These are phyloP conservation scores for Batillaria attramentaria DNA, from an alignment of 1,140 invertebrate genomes.

Conservation along the genomic window DNA sequence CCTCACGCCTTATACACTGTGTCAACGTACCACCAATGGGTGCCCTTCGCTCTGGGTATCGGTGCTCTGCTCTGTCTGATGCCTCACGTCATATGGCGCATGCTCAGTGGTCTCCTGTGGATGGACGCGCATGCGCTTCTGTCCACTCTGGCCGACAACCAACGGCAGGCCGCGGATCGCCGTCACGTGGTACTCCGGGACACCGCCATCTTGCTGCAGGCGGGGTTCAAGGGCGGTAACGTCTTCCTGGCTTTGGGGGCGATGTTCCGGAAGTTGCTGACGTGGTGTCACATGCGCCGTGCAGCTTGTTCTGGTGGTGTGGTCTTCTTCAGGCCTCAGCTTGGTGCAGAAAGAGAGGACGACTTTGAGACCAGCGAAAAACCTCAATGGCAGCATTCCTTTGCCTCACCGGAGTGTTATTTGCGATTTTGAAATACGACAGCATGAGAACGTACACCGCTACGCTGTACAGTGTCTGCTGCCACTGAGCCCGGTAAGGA, in stretches of 20 bases:
- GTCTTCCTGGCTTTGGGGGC: slow-evolving; percentile 9
- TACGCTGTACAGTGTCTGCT: not conserved
- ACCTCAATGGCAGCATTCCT: not conserved
- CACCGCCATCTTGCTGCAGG: slow-evolving; percentile 9
- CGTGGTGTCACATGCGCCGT: not conserved
- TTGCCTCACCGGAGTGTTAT: not conserved
- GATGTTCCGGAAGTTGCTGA: not conserved
- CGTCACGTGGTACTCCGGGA: slow-evolving; percentile 21
- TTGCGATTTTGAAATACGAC: not conserved
- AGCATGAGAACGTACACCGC: not conserved
- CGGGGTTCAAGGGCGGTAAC: slow-evolving; percentile 27
- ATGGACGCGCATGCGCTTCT: slow-evolving; percentile 14
- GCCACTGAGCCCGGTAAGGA: not conserved
- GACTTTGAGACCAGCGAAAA: not conserved
- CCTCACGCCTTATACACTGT: no score
- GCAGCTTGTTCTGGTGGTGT: slow-evolving; percentile 4
- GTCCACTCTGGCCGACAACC: slow-evolving; percentile 21
- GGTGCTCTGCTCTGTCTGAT: slow-evolving; percentile 19
- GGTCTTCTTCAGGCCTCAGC: slow-evolving; percentile 9
- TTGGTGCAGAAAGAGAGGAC: not conserved
- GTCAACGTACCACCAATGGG: slow-evolving; percentile 27
- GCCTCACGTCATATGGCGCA: slow-evolving; percentile 21
- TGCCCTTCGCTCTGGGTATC: slow-evolving; percentile 2
- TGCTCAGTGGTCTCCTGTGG: slow-evolving; percentile 20
- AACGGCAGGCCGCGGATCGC: not conserved